Evolutionary conservation across 2,888 invertebrate genomes (phyloP), one percentile per base, ranked within the genome.

Genomic region (Lasioglossum morio): DNA sequence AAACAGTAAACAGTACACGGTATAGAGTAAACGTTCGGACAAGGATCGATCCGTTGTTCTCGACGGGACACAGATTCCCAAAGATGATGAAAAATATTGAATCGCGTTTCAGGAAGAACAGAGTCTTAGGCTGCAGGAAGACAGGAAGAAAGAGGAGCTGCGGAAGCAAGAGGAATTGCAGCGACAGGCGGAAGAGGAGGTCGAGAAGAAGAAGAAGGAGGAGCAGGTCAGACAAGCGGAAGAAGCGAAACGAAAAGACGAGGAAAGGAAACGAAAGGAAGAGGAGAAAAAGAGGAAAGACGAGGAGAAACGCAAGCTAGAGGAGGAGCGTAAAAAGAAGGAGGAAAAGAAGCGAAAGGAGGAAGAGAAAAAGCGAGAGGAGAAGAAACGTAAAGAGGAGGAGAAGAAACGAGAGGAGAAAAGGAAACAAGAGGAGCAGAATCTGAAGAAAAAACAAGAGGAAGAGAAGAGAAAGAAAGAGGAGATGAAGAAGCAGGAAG

Each of bases 291-390:
- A 94, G 91, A 93, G 95, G 88, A 95, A 94, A 81, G 94, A 95
- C 87, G 96, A 96, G 87, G 95, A 95, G n/a, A 96, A 96, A 85
- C 95, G 95, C 74, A 96, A 96, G 88, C 95, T 95, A 75, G 96
- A 96, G 84, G 96, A 96, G 86, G 96, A 96, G 81, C 94, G 95
- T 66, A 96, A 95, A 89, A 96, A 95, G 85, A 96, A 96, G 82
- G 96, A 96, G 84, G 96, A 96, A 82, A 95, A 95, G 91, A 95
- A 95, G 76, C 95, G 95, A 77, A 96, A 95, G 81, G 96, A 96
- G 88, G 95, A 96, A 76, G 96, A 94, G 94, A 96, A 85, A 92
- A 96, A 94, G 94, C 95, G 89, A 92, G 96, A 95, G 89, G 96
- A 92, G 72, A 95, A 95, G 84, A 95, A 94, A 82, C 95, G 95